phyloP scores from a whole-genome alignment of 2,888 invertebrate species.

The Serripes groenlandicus region DNA sequence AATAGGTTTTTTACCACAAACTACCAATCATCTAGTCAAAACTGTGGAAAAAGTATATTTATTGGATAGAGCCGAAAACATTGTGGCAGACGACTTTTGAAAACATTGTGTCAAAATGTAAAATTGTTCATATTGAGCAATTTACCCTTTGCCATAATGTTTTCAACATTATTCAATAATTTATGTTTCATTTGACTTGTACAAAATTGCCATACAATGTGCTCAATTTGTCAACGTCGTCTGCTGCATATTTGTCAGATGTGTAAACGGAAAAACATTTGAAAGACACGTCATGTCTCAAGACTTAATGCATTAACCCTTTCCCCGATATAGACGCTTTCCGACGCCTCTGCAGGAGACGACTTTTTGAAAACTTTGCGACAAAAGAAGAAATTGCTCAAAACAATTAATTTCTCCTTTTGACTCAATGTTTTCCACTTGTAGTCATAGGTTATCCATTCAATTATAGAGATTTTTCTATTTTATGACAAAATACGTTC shows the following conservation, averaged over 20 bases:
- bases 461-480: not conserved
- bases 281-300: not conserved
- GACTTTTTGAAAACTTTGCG: not conserved
- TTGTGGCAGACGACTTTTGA: not conserved
- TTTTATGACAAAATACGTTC: not conserved
- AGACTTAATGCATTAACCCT: not conserved
- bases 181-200: not conserved
- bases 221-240: too few species aligned
- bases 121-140: not conserved
- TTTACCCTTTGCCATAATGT: not conserved
- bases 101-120: not conserved
- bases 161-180: not conserved
- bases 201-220: not conserved
- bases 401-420: not conserved
- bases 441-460: not conserved
- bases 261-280: not conserved
- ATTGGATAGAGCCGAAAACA: too few species aligned
- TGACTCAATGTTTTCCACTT: not conserved
- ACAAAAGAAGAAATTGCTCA: not conserved
- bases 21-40: too few species aligned
- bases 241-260: too few species aligned
- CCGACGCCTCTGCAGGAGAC: not conserved
- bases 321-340: not conserved
- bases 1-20: too few species aligned
- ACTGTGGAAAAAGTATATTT: too few species aligned